phyloP scores from a whole-genome alignment of 1,140 invertebrate species.

The Hylaeus volcanicus region DNA sequence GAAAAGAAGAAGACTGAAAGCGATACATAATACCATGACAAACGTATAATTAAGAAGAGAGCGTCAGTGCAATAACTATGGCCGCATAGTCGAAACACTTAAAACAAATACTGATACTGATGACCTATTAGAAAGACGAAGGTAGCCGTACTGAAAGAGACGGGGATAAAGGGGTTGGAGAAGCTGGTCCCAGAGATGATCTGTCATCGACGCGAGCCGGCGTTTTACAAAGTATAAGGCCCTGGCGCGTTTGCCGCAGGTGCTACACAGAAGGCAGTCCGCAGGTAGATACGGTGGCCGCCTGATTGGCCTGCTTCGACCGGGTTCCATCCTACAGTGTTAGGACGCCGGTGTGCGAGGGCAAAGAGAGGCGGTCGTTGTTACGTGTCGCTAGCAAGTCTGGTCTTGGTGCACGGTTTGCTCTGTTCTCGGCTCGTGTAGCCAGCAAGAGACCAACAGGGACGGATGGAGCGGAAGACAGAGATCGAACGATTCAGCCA shows the following conservation, averaged over 20 bases:
- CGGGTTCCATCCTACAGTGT: constrained; percentile 63
- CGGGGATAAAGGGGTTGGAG: constrained; percentile 16
- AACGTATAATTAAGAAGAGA: too few relatives aligned
- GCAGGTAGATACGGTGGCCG: constrained; percentile 76
- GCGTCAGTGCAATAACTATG: too few relatives aligned
- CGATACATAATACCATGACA: too few relatives aligned
- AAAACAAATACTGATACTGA: too few relatives aligned
- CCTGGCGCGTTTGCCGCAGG: constrained; percentile 69
- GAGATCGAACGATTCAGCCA: constrained; percentile 54
- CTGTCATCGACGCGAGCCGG: constrained; percentile 72
- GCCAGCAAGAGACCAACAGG: constrained; percentile 8
- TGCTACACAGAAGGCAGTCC: constrained; percentile 76
- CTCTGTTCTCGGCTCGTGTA: constrained; percentile 22
- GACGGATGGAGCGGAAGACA: constrained; percentile 18
- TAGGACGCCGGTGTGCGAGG: constrained; percentile 49
- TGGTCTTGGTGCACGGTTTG: constrained; percentile 51
- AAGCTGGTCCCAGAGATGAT: constrained; percentile 41
- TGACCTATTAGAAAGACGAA: not conserved
- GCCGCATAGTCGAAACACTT: too few relatives aligned
- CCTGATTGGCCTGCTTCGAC: constrained; percentile 78
- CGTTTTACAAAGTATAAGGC: constrained; percentile 74
- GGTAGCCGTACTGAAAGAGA: not conserved
- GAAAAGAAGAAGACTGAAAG: too few relatives aligned
- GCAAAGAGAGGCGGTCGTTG: constrained; percentile 62
- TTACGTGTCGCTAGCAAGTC: constrained; percentile 57